Evolutionary conservation across 2,113 vertebrate genomes (phyloP).

Genomic region (Phainopepla nitens): DNA sequence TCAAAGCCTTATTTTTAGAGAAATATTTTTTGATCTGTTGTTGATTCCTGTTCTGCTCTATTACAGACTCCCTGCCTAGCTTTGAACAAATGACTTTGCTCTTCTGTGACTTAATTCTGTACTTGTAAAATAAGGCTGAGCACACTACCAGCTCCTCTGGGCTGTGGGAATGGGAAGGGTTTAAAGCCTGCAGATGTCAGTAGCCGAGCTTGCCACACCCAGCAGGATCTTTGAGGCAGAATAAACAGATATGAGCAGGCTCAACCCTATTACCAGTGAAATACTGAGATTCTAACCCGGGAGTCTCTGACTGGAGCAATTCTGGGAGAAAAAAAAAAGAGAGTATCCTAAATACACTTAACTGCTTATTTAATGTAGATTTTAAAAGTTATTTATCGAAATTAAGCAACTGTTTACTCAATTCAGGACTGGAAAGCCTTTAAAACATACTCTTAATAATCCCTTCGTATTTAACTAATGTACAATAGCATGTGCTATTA

Average conservation of each 20-base stretch:
- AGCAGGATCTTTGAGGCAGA: not conserved
- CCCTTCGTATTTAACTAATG: slow-evolving; percentile 67
- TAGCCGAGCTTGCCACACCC: not conserved
- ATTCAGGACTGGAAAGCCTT: slow-evolving; percentile 63
- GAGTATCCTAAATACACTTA: not conserved
- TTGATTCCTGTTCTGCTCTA: not conserved
- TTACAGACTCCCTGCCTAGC: not conserved
- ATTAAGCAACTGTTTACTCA: slow-evolving; percentile 70
- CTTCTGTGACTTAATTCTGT: not conserved
- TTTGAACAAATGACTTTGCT: slow-evolving; percentile 38
- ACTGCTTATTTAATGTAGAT: slow-evolving; percentile 32
- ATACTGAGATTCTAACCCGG: not conserved
- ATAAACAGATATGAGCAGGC: not conserved
- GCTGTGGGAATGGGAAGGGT: not conserved
- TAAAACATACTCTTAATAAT: slow-evolving; percentile 74
- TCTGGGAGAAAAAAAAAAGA: not conserved
- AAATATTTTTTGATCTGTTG: not conserved
- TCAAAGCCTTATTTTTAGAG: slow-evolving; percentile 37
- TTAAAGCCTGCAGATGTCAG: not conserved
- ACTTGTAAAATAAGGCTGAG: not conserved
- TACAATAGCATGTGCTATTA: slow-evolving; percentile 72
- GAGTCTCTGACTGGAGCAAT: not conserved
- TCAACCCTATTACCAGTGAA: not conserved
- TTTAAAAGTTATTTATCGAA: slow-evolving; percentile 43
- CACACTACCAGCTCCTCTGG: not conserved